phyloP scores from a whole-genome alignment of 2,797 vertebrate genomes.

The Notoglanidium macrostoma region DNA sequence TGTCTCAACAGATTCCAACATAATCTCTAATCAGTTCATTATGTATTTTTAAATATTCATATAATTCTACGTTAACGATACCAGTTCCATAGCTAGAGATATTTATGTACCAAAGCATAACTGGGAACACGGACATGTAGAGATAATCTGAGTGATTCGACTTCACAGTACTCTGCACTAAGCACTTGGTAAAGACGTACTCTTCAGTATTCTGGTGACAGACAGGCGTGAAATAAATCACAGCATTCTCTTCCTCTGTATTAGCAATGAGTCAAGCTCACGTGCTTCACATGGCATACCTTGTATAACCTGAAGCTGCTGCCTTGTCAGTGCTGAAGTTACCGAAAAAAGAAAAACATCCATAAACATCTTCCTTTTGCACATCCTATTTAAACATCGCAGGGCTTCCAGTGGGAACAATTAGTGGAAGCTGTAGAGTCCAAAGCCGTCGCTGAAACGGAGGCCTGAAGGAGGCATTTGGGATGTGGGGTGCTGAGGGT shows the following conservation, averaged over 20 bases:
- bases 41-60: background rate
- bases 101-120: background rate
- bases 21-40: background rate
- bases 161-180: background rate
- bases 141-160: background rate
- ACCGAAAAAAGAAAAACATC: conserved; percentile 55
- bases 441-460: conserved; percentile 55
- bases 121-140: background rate
- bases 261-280: conserved; percentile 29
- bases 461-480: conserved; percentile 59
- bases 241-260: background rate
- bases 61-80: background rate
- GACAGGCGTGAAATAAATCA: conserved; percentile 16
- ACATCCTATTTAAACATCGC: conserved; percentile 59
- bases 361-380: conserved; percentile 54
- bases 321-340: conserved; percentile 32
- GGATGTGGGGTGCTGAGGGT: conserved; percentile 59
- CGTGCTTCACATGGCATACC: background rate
- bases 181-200: background rate
- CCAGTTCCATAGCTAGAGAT: background rate
- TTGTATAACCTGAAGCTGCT: conserved; percentile 16
- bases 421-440: conserved; percentile 63
- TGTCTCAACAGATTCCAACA: background rate
- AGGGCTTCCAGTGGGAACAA: conserved; percentile 59
- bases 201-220: background rate